Percentiles rank a stretch among this genome's conserved stretches.
Evolutionary conservation across 2,888 invertebrate species (phyloP).

Genomic region (Amphipoea oculea): DNA sequence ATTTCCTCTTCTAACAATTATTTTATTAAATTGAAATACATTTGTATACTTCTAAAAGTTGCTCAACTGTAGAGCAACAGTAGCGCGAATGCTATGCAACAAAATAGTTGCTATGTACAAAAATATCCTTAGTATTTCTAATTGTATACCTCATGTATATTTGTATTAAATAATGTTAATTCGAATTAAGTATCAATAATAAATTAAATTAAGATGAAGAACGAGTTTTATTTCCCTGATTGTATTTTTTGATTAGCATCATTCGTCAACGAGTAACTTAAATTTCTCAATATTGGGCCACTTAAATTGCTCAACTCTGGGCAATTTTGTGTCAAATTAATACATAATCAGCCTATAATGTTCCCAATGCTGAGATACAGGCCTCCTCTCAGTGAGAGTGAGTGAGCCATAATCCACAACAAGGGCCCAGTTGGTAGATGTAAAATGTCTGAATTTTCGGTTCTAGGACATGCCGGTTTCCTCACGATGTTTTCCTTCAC

Average conservation of each 20-base stretch:
- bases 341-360: too few species aligned
- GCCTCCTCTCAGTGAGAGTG: too few species aligned
- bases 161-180: constrained; percentile 25
- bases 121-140: constrained; percentile 28
- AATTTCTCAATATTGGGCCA: not conserved
- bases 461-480: too few species aligned
- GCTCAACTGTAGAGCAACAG: not conserved
- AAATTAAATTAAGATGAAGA: constrained; percentile 9
- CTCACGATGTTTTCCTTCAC: too few species aligned
- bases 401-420: too few species aligned
- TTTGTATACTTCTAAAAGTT: not conserved
- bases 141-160: constrained; percentile 39
- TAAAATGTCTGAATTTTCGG: too few species aligned
- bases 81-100: not conserved
- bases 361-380: too few species aligned
- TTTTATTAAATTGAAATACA: not conserved
- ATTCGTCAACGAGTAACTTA: not conserved
- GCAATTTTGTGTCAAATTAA: not conserved
- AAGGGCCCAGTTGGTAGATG: too few species aligned
- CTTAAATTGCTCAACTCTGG: not conserved
- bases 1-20: not conserved
- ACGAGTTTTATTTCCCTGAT: constrained; percentile 6
- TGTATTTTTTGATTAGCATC: not conserved
- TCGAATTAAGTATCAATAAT: constrained; percentile 15
- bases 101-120: constrained; percentile 6